A percentile compares a stretch with the other conserved stretches of the same genome.
phyloP scores from a whole-genome alignment of 2,797 vertebrate species.

The Tragelaphus eurycerus region DNA sequence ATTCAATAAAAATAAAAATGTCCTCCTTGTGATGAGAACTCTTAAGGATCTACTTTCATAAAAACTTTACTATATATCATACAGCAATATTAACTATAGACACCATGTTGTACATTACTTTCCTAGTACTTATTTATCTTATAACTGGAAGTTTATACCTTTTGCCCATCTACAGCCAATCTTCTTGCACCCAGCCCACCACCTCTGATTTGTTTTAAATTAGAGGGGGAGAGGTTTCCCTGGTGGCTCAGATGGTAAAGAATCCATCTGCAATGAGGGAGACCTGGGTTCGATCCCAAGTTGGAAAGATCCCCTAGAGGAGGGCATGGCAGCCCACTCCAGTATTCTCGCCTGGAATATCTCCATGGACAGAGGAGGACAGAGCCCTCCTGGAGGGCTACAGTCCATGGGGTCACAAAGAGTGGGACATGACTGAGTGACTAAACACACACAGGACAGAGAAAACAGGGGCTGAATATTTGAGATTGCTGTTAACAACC shows the following conservation, averaged over 20 bases:
- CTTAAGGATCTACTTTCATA: background rate
- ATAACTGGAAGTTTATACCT: background rate
- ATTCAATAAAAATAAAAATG: background rate
- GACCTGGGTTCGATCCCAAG: background rate
- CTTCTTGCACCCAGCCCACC: background rate
- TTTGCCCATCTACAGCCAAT: background rate
- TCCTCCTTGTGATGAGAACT: background rate
- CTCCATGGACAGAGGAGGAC: background rate
- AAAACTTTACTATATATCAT: background rate
- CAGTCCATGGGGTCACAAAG: background rate
- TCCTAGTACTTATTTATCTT: background rate
- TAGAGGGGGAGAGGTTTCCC: background rate
- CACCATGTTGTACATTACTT: background rate
- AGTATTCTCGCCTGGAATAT: background rate
- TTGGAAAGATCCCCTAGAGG: background rate
- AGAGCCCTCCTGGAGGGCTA: background rate
- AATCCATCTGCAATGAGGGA: background rate
- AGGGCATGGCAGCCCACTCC: background rate
- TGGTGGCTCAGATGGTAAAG: background rate
- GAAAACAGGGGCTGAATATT: background rate
- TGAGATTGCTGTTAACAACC: too few relatives aligned
- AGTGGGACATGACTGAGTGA: background rate
- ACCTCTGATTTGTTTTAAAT: background rate
- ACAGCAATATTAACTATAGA: background rate
- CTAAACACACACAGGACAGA: background rate